Evolutionary conservation across 2,797 vertebrate species (phyloP).

Genomic region (Tenualosa thibaudeaui): DNA sequence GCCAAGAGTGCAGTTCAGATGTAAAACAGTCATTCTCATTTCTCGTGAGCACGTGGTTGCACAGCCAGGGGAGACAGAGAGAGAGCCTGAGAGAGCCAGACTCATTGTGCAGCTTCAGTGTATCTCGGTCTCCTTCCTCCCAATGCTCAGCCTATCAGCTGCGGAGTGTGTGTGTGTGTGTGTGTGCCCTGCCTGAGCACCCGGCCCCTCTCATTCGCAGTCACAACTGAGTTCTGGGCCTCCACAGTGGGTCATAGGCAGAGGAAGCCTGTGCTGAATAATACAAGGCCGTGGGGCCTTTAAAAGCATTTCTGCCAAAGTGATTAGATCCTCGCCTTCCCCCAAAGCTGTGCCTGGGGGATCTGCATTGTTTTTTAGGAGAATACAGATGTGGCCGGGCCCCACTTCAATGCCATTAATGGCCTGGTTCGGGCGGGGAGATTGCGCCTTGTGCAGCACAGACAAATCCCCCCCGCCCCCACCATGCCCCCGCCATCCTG

Average conservation of each 20-base stretch:
- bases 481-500: neutral
- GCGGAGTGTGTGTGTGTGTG: neutral
- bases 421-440: neutral
- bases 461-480: neutral
- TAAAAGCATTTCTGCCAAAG: conserved; percentile 14
- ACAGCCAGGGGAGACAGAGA: neutral
- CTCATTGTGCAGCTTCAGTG: too few species aligned
- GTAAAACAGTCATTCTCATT: neutral
- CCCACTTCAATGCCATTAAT: neutral
- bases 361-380: conserved; percentile 20
- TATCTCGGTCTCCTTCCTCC: neutral
- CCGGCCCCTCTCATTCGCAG: conserved; percentile 1
- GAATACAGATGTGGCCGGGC: neutral
- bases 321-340: conserved; percentile 1
- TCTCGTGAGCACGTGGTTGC: neutral
- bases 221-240: neutral
- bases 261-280: conserved; percentile 11
- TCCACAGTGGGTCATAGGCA: neutral
- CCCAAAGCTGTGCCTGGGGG: conserved; percentile 14
- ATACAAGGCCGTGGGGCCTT: neutral
- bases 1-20: neutral
- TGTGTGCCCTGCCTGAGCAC: neutral
- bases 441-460: neutral
- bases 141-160: neutral
- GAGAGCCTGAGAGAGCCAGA: neutral